These are phyloP conservation scores for Himalopsyche anomala DNA, from an alignment of 2,888 invertebrate genomes.

Conservation along the genomic window DNA sequence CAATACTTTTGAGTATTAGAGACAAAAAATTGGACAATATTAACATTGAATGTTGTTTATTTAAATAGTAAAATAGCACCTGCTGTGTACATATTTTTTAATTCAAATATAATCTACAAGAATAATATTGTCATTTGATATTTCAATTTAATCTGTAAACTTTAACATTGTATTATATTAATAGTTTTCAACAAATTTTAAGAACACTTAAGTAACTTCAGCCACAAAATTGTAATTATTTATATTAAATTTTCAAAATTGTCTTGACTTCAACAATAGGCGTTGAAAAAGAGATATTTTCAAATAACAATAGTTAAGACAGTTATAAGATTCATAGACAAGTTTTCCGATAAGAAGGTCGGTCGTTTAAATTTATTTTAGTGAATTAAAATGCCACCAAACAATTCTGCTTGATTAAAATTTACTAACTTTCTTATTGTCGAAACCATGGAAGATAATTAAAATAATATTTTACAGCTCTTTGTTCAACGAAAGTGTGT, in stretches of 20 bases:
- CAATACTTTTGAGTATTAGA: too few species aligned
- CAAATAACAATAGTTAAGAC: conserved; percentile 18
- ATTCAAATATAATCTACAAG: too few species aligned
- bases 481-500: too few species aligned
- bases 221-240: background rate
- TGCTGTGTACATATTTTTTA: too few species aligned
- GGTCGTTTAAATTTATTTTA: background rate
- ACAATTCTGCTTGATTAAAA: conserved; percentile 22
- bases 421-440: background rate
- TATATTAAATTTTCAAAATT: background rate
- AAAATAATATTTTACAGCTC: background rate
- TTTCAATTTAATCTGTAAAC: background rate
- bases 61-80: too few species aligned
- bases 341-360: background rate
- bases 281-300: background rate
- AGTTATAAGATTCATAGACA: conserved; percentile 2
- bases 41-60: too few species aligned
- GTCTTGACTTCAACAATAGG: background rate
- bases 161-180: background rate
- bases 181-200: too few species aligned
- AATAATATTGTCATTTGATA: background rate
- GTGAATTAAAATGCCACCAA: background rate
- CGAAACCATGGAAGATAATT: background rate
- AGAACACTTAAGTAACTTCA: too few species aligned
- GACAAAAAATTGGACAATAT: too few species aligned